Evolutionary conservation across 2,888 invertebrate genomes (phyloP), one percentile per base, ranked within the genome.

Genomic region (Dioctria rufipes): DNA sequence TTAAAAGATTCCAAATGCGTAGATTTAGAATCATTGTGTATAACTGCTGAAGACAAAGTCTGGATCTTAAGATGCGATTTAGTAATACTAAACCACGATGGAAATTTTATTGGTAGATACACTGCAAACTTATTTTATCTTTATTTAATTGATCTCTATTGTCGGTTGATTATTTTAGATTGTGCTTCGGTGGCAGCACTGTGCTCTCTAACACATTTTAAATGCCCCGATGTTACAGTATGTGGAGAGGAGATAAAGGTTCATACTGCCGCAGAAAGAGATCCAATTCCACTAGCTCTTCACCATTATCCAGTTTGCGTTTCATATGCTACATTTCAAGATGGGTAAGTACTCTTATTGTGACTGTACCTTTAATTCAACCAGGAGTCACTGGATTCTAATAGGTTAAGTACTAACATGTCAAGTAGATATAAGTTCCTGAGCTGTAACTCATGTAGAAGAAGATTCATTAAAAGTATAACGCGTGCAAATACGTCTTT

Each of bases 1-100:
- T 92, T 97, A 80, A 95, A 95, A 86, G 97, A 97, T 86, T 98
- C 97, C 0, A 93, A 94, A 85, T 97, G 97, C 86, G 90, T 98
- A 65, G 98, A 98, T 89, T 91, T 98, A 80, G 98, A 98, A 89
- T 95, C 98, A 0, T 90, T 98, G n/a, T 98, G 98, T 88, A 95
- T 98, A 85, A 94, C 95, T 83, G 94, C 96, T 67, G 97, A 96
- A 86, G 96, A 97, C 90, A 95, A 96, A 91, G 96, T 95, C 0
- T 96, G 96, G 96, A 93, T 93, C 80, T 88, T 98, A 37, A 90
- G 97, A 86, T 94, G 98, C 0, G 98, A 98, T 87, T 90, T 98
- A 63, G 96, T 95, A 89, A 93, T 98, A 1, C 90, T 99, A 78
- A 98, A 98, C 88, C 95, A 98, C 87, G 97, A 96, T 87, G 98